Conservation (phyloP, 35 echinoderm and acorn worm species). For the Heliocidaris erythrogramma region DNA sequence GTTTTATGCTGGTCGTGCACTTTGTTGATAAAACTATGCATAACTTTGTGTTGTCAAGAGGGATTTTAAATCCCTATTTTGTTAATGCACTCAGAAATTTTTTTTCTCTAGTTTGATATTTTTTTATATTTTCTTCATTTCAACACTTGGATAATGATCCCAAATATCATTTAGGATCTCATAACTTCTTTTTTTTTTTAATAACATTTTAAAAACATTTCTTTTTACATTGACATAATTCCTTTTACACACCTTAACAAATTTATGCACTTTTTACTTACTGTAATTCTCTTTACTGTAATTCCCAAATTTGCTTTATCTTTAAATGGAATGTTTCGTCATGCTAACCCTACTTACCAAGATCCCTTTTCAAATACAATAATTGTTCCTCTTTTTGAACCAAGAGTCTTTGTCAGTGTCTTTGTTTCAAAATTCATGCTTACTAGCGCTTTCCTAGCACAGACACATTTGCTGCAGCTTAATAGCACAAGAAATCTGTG, state of each 20-base stretch:
- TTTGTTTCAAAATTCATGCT: not conserved
- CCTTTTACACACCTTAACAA: no score
- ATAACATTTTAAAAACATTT: no score
- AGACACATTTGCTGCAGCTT: not conserved
- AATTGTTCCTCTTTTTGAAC: not conserved
- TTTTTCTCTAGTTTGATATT: not conserved
- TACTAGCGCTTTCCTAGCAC: not conserved
- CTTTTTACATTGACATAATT: no score
- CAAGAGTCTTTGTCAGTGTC: not conserved
- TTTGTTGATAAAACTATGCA: not conserved
- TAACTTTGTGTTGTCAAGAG: not conserved
- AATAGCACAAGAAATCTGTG: not conserved
- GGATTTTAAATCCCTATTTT: not conserved
- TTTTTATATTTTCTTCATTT: not conserved
- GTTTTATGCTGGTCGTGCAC: not conserved
- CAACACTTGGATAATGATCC: not conserved
- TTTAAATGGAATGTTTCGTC: no score
- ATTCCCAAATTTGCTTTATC: no score
- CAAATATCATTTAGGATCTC: no score
- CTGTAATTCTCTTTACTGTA: no score
- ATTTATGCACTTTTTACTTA: no score
- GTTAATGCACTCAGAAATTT: not conserved
- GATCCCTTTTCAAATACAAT: not conserved
- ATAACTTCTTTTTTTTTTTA: no score
- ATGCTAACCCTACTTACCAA: no score